Conservation (phyloP, 2,888 invertebrate species). For the Torymus auratus region DNA sequence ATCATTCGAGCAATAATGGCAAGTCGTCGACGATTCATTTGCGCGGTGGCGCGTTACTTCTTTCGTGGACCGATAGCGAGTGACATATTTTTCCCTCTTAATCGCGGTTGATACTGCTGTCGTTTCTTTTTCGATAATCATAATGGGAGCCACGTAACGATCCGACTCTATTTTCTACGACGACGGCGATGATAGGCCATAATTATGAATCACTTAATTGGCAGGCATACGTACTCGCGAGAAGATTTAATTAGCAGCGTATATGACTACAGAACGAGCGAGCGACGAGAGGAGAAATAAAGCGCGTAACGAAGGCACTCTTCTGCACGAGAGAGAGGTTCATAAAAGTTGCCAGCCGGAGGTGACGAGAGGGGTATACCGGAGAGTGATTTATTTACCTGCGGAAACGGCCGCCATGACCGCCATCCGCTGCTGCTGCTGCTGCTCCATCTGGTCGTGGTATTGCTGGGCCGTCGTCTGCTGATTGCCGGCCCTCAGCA, state of each 20-base stretch:
- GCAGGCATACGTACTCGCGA: not conserved
- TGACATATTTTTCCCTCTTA: constrained; percentile 54
- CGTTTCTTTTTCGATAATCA: no score
- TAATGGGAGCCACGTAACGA: not conserved
- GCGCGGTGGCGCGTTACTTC: constrained; percentile 27
- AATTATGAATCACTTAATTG: no score
- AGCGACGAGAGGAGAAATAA: no score
- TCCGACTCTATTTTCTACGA: not conserved
- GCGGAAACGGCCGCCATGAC: constrained; percentile 76
- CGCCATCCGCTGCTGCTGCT: constrained; percentile 75
- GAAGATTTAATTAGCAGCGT: no score
- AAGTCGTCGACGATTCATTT: constrained; percentile 7
- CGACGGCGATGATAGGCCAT: not conserved
- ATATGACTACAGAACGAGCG: no score
- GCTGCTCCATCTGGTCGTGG: constrained; percentile 82
- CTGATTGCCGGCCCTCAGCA: constrained; percentile 74
- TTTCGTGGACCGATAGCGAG: constrained; percentile 39
- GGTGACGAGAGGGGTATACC: not conserved
- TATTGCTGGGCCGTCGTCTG: constrained; percentile 74
- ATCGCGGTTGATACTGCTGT: constrained; percentile 1
- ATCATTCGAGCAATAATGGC: constrained; percentile 42
- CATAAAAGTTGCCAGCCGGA: no score
- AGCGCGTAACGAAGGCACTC: no score
- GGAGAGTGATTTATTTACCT: constrained; percentile 65
- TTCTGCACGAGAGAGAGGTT: no score